These are phyloP conservation scores for Amniataba percoides DNA, from an alignment of 2,797 vertebrate genomes.

Conservation along the genomic window DNA sequence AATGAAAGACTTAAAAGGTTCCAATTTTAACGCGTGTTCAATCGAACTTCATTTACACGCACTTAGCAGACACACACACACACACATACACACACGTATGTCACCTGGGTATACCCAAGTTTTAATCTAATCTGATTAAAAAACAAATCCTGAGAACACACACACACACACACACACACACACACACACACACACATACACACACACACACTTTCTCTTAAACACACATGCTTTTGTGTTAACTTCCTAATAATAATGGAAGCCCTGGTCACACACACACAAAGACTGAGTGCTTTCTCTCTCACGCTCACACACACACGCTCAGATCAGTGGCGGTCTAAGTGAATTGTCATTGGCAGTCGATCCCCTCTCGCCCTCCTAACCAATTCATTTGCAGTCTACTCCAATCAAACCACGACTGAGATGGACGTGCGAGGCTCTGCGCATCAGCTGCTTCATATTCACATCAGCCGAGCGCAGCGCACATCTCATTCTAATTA, in stretches of 20 bases:
- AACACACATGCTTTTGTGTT: neutral
- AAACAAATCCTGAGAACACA: slow-evolving; percentile 4
- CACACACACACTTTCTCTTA: neutral
- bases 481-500: slow-evolving; percentile 27
- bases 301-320: slow-evolving; percentile 4
- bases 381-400: slow-evolving; percentile 63
- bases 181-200: slow-evolving; percentile 1
- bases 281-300: neutral
- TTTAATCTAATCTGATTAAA: slow-evolving; percentile 6
- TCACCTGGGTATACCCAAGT: neutral
- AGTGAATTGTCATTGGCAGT: slow-evolving; percentile 60
- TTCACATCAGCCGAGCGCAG: slow-evolving; percentile 36
- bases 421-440: slow-evolving; percentile 16
- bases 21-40: slow-evolving; percentile 13
- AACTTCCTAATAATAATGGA: slow-evolving; percentile 1
- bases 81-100: neutral
- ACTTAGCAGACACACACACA: neutral
- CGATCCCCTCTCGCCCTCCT: slow-evolving; percentile 20
- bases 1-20: slow-evolving; percentile 21
- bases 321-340: slow-evolving; percentile 22
- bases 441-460: slow-evolving; percentile 53
- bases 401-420: slow-evolving; percentile 31
- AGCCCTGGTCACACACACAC: neutral
- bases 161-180: neutral
- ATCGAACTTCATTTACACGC: slow-evolving; percentile 30